These are phyloP conservation scores for Bufo gargarizans DNA, from an alignment of 2,113 vertebrate species.

Conservation along the genomic window DNA sequence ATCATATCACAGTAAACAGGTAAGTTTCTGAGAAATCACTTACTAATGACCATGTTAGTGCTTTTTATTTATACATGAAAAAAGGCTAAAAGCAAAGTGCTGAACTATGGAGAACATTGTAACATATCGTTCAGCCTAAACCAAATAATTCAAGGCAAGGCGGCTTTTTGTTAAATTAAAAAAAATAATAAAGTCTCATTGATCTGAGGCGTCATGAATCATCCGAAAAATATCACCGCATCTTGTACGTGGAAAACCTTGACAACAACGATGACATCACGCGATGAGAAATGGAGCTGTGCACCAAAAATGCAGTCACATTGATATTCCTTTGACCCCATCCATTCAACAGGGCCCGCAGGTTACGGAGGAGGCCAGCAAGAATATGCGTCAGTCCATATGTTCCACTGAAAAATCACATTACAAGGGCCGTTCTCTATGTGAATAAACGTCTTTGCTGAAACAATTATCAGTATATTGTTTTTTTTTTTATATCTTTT, in stretches of 20 bases:
- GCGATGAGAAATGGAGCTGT: not conserved
- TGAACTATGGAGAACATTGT: constrained; percentile 12
- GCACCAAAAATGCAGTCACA: not conserved
- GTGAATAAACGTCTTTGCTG: not conserved
- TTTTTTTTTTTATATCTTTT: constrained; percentile 15
- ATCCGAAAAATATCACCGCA: not conserved
- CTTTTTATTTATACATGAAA: constrained; percentile 36
- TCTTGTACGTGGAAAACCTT: constrained; percentile 28
- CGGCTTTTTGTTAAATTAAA: constrained; percentile 7
- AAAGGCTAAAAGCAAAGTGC: constrained; percentile 28
- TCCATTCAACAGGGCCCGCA: not conserved
- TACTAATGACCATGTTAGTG: constrained; percentile 37
- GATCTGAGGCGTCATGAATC: constrained; percentile 37
- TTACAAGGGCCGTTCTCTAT: constrained; percentile 11
- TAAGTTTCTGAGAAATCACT: not conserved
- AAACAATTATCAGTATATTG: constrained; percentile 26
- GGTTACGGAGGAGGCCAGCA: not conserved
- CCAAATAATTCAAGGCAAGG: constrained; percentile 25
- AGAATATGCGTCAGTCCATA: not conserved
- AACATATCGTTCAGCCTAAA: constrained; percentile 39
- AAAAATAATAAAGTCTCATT: constrained; percentile 3
- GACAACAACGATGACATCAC: constrained; percentile 24
- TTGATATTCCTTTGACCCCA: not conserved
- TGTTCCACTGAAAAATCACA: constrained; percentile 34
- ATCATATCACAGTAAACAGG: not conserved